Evolutionary conservation across 2,797 vertebrate genomes (phyloP).

Genomic region (Pseudochromis fuscus): DNA sequence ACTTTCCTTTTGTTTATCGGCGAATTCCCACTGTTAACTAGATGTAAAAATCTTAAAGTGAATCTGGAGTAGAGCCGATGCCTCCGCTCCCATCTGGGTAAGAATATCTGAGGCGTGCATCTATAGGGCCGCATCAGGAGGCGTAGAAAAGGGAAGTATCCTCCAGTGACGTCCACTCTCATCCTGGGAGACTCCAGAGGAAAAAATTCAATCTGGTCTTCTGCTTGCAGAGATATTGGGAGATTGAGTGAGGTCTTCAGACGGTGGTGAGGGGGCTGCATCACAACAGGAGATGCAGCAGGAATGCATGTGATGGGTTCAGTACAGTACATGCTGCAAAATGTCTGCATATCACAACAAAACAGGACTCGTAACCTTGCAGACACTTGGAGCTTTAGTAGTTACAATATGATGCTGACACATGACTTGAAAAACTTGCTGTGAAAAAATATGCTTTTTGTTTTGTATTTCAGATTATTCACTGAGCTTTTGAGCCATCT

Average conservation of each 20-base stretch:
- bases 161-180: slow-evolving; percentile 65
- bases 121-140: slow-evolving; percentile 58
- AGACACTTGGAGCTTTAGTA: slow-evolving; percentile 1
- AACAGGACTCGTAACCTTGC: slow-evolving; percentile 15
- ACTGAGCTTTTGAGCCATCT: not conserved
- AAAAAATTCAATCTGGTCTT: slow-evolving; percentile 82
- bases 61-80: slow-evolving; percentile 37
- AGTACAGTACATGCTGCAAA: not conserved
- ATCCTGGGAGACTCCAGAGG: slow-evolving; percentile 76
- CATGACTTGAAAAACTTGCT: too few relatives aligned
- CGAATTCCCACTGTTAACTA: slow-evolving; percentile 63
- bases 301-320: not conserved
- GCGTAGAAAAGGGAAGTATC: slow-evolving; percentile 47
- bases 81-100: slow-evolving; percentile 40
- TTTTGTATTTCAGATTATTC: slow-evolving; percentile 6
- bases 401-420: not conserved
- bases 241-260: slow-evolving; percentile 77
- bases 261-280: slow-evolving; percentile 62
- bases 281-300: slow-evolving; percentile 53
- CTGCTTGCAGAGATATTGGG: slow-evolving; percentile 74
- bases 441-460: not conserved
- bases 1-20: slow-evolving; percentile 73
- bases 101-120: slow-evolving; percentile 71
- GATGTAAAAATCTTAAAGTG: slow-evolving; percentile 68
- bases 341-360: not conserved